phyloP scores from a whole-genome alignment of 1,140 invertebrate species.

The Pseudomyrmex dendroicus region DNA sequence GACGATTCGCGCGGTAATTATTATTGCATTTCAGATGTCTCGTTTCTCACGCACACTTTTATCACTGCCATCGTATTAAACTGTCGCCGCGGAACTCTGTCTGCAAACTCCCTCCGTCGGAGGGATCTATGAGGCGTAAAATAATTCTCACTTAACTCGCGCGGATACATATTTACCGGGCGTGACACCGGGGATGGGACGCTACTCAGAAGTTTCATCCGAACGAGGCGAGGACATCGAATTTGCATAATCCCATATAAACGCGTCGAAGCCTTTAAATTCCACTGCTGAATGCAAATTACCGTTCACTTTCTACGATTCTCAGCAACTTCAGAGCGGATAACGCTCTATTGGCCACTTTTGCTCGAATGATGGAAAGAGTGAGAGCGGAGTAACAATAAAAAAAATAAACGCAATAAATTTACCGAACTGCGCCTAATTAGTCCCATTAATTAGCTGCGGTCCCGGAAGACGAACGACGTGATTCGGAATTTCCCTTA shows the following conservation, averaged over 20 bases:
- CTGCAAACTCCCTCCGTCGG: not conserved
- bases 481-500: conserved; percentile 23
- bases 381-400: not conserved
- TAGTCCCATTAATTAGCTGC: conserved; percentile 43
- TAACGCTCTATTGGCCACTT: conserved; percentile 20
- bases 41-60: not conserved
- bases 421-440: conserved; percentile 2
- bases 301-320: conserved; percentile 17
- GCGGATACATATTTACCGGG: conserved; percentile 43
- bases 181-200: conserved; percentile 11
- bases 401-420: conserved; percentile 8
- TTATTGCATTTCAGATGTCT: conserved; percentile 1
- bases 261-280: conserved; percentile 48
- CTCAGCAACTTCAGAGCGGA: conserved; percentile 39
- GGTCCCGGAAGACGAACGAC: not conserved
- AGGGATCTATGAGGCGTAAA: conserved; percentile 48
- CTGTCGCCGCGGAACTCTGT: not conserved
- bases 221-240: conserved; percentile 44
- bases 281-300: conserved; percentile 41
- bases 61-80: conserved; percentile 10
- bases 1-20: not conserved
- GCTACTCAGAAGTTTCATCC: conserved; percentile 28
- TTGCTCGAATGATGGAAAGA: not conserved
- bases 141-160: conserved; percentile 51
- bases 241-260: conserved; percentile 59